These are phyloP conservation scores for Zapornia atra DNA, from an alignment of 2,113 vertebrate species.

Conservation along the genomic window DNA sequence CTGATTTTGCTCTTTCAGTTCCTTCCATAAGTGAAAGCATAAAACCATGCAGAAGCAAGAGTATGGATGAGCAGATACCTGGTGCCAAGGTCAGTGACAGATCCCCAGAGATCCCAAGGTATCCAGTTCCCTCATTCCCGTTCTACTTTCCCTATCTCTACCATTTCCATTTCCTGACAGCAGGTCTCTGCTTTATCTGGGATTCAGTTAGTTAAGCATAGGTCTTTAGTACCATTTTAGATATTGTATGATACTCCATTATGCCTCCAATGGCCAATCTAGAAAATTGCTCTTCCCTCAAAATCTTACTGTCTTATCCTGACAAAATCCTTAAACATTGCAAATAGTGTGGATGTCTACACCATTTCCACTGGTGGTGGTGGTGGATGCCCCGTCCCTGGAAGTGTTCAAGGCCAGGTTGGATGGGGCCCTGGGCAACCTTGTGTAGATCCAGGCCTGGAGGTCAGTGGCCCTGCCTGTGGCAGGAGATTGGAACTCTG, in stretches of 20 bases:
- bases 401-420: too few relatives aligned
- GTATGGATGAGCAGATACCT: background rate
- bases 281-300: background rate
- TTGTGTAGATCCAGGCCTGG: too few relatives aligned
- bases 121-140: background rate
- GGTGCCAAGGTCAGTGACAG: background rate
- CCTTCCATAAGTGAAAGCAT: background rate
- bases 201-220: background rate
- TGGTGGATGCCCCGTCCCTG: background rate
- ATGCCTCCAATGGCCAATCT: background rate
- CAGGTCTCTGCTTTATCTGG: background rate
- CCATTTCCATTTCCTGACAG: background rate
- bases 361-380: background rate
- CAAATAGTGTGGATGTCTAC: background rate
- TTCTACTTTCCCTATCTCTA: background rate
- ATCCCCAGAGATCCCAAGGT: background rate
- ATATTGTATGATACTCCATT: background rate
- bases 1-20: background rate
- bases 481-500: too few relatives aligned
- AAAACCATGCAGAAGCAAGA: background rate
- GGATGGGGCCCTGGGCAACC: too few relatives aligned
- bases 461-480: too few relatives aligned
- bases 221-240: background rate
- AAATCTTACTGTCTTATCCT: background rate
- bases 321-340: background rate